These are phyloP conservation scores for Dendrolimus houi DNA, from an alignment of 2,888 invertebrate genomes.

Conservation along the genomic window DNA sequence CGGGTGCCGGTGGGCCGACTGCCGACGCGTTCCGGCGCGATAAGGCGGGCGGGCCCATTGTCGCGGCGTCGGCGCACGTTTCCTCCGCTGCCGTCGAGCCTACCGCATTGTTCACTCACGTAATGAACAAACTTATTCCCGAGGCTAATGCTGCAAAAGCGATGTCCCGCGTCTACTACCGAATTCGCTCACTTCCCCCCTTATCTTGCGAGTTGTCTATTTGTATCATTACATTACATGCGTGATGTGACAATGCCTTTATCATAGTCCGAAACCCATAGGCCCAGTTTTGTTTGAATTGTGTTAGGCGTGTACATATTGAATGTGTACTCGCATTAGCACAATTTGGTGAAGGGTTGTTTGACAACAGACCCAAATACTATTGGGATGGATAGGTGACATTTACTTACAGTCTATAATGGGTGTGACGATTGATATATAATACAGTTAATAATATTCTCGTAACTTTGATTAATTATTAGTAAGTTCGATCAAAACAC, in stretches of 20 bases:
- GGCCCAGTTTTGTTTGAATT: slow-evolving; percentile 67
- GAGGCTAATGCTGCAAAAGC: slow-evolving; percentile 61
- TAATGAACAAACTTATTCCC: slow-evolving; percentile 75
- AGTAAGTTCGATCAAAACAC: too few species aligned
- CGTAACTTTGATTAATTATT: too few species aligned
- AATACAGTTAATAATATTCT: too few species aligned
- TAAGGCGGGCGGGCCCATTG: slow-evolving; percentile 67
- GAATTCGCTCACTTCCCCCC: slow-evolving; percentile 55
- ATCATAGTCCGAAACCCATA: slow-evolving; percentile 52
- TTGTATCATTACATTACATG: slow-evolving; percentile 26
- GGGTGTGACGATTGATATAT: slow-evolving; percentile 26
- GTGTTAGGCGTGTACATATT: slow-evolving; percentile 46
- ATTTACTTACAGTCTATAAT: slow-evolving; percentile 22
- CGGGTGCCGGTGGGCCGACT: slow-evolving; percentile 1
- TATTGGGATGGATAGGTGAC: slow-evolving; percentile 36
- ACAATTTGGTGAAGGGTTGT: slow-evolving; percentile 51
- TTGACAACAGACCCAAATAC: slow-evolving; percentile 52
- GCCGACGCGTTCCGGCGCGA: slow-evolving; percentile 69
- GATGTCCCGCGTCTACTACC: slow-evolving; percentile 30
- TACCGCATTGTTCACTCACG: slow-evolving; percentile 61
- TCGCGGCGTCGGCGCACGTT: slow-evolving; percentile 74
- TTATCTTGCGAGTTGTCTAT: slow-evolving; percentile 53
- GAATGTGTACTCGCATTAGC: slow-evolving; percentile 53
- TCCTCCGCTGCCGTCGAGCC: slow-evolving; percentile 70
- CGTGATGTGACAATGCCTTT: slow-evolving; percentile 31